Evolutionary conservation across 2,113 vertebrate species (phyloP).

Genomic region (Aplodontia rufa): DNA sequence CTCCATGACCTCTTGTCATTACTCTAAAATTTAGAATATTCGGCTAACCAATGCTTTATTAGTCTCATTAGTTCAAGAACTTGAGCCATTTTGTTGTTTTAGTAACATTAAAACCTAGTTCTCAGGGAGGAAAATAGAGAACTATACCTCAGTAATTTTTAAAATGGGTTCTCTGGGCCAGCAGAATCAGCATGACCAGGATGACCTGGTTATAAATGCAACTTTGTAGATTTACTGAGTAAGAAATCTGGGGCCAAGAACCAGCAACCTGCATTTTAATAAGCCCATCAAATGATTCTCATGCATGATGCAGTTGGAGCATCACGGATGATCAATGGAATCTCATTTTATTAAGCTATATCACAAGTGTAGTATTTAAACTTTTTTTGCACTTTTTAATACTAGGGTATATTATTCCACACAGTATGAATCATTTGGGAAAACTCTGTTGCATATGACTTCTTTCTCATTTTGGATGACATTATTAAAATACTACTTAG

Average conservation of each 20-base stretch:
- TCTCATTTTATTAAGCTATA: neutral
- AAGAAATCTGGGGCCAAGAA: neutral
- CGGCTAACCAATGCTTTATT: neutral
- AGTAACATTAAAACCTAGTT: neutral
- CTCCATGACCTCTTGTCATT: neutral
- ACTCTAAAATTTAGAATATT: neutral
- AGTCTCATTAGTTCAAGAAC: neutral
- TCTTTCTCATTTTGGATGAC: slow-evolving; percentile 3
- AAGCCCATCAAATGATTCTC: neutral
- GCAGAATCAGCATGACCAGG: neutral
- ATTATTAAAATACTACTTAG: slow-evolving; percentile 35
- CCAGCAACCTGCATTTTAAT: neutral
- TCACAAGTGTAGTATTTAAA: neutral
- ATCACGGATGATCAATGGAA: neutral
- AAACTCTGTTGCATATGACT: neutral
- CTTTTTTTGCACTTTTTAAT: neutral
- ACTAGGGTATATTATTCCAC: neutral
- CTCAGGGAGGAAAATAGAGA: neutral
- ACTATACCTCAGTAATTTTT: neutral
- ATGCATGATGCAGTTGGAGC: neutral
- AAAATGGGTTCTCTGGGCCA: neutral
- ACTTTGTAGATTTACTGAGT: neutral
- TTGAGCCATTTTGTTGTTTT: neutral
- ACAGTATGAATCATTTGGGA: slow-evolving; percentile 18
- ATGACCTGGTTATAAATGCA: neutral